These are phyloP conservation scores for Hypotaenidia okinawae DNA, from an alignment of 2,797 vertebrate genomes.

Conservation along the genomic window DNA sequence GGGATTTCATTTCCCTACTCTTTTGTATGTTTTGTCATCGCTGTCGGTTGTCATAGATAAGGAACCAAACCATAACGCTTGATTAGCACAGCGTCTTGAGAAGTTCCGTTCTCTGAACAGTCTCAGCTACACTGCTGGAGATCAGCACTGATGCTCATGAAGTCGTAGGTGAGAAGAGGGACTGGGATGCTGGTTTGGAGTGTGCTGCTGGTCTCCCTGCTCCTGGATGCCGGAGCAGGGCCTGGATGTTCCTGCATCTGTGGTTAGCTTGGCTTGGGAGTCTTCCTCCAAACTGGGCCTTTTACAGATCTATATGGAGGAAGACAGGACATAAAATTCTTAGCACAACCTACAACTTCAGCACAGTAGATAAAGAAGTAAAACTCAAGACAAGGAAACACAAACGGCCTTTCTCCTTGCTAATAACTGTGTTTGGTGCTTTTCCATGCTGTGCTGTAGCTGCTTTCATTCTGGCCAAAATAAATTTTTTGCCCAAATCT, in stretches of 20 bases:
- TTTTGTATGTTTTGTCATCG: background rate
- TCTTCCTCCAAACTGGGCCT: background rate
- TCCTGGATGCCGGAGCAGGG: background rate
- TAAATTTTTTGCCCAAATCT: background rate
- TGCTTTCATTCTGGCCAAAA: background rate
- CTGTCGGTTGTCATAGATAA: background rate
- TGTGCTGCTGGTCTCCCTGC: background rate
- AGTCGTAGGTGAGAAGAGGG: background rate
- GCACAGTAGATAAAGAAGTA: background rate
- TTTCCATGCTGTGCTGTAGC: background rate
- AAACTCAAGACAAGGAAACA: background rate
- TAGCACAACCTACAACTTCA: background rate
- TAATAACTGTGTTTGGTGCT: background rate
- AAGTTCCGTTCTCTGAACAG: background rate
- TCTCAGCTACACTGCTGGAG: background rate
- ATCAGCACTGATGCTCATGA: background rate
- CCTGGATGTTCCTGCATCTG: background rate
- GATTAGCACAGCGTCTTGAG: background rate
- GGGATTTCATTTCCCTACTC: background rate
- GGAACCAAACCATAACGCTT: background rate
- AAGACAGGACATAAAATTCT: background rate
- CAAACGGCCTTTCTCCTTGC: background rate
- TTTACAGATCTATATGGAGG: background rate
- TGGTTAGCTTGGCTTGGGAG: background rate
- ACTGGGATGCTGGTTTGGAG: background rate